Evolutionary conservation across 2,888 invertebrate genomes (phyloP).

Genomic region (Gymnosoma rotundatum): DNA sequence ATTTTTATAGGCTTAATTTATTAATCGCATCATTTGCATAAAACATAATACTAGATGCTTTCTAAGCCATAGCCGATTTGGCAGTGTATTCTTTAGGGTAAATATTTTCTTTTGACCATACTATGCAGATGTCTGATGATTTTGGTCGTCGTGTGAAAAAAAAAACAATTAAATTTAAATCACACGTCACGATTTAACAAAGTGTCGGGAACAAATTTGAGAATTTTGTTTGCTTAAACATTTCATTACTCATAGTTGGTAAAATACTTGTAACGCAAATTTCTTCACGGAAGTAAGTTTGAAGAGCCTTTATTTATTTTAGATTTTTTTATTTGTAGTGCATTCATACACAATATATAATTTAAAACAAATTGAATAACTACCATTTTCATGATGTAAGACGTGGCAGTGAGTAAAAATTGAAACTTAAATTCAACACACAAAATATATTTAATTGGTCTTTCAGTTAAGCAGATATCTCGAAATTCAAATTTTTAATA

Average conservation of each 20-base stretch:
- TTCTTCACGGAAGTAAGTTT: conserved; percentile 49
- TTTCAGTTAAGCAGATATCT: too few species aligned
- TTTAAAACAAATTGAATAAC: conserved; percentile 4
- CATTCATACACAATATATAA: conserved; percentile 22
- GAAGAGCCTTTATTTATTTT: conserved; percentile 8
- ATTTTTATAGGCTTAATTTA: too few species aligned
- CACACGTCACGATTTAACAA: conserved; percentile 53
- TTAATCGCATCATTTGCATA: background rate
- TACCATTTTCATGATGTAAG: conserved; percentile 31
- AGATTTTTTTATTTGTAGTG: conserved; percentile 59
- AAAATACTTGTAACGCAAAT: conserved; percentile 24
- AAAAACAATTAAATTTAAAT: conserved; percentile 27
- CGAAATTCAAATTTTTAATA: too few species aligned
- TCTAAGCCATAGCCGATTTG: conserved; percentile 10
- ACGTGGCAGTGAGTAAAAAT: too few species aligned
- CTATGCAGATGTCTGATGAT: conserved; percentile 82
- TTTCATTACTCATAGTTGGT: background rate
- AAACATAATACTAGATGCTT: background rate
- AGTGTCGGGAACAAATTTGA: conserved; percentile 34
- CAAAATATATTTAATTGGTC: too few species aligned
- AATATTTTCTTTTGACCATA: conserved; percentile 80
- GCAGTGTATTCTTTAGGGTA: conserved; percentile 30
- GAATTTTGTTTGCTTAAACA: conserved; percentile 28
- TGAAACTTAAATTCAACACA: too few species aligned
- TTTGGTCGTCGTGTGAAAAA: conserved; percentile 68